Evolutionary conservation across 2,888 invertebrate species (phyloP).

Genomic region (Harpalus rubripes): DNA sequence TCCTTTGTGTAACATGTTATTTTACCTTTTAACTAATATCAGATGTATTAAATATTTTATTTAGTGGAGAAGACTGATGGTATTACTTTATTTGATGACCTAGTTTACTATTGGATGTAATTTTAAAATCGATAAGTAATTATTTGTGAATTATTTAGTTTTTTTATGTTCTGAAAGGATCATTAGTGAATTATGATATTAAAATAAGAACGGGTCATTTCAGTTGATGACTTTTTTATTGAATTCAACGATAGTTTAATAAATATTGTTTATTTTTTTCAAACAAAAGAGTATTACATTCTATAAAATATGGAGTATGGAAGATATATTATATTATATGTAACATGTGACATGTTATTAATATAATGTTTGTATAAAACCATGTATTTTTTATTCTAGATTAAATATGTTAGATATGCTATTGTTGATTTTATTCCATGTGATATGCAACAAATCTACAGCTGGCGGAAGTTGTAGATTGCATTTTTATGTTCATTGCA

Average conservation of each 20-base stretch:
- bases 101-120: constrained; percentile 47
- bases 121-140: constrained; percentile 61
- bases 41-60: constrained; percentile 47
- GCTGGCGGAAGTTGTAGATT: background rate
- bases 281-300: background rate
- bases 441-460: background rate
- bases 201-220: constrained; percentile 36
- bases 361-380: constrained; percentile 8
- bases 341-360: constrained; percentile 14
- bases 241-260: constrained; percentile 16
- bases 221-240: constrained; percentile 46
- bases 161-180: constrained; percentile 46
- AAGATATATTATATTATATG: constrained; percentile 1
- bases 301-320: background rate
- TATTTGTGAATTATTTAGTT: constrained; percentile 58
- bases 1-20: constrained; percentile 23
- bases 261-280: constrained; percentile 15
- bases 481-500: background rate
- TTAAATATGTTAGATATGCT: background rate
- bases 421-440: constrained; percentile 3
- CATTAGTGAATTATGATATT: constrained; percentile 59
- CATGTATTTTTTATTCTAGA: background rate
- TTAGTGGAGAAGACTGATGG: constrained; percentile 44
- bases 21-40: constrained; percentile 51
- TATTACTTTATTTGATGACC: constrained; percentile 58